Evolutionary conservation across 2,113 vertebrate genomes (phyloP).

Genomic region (Turnix velox): DNA sequence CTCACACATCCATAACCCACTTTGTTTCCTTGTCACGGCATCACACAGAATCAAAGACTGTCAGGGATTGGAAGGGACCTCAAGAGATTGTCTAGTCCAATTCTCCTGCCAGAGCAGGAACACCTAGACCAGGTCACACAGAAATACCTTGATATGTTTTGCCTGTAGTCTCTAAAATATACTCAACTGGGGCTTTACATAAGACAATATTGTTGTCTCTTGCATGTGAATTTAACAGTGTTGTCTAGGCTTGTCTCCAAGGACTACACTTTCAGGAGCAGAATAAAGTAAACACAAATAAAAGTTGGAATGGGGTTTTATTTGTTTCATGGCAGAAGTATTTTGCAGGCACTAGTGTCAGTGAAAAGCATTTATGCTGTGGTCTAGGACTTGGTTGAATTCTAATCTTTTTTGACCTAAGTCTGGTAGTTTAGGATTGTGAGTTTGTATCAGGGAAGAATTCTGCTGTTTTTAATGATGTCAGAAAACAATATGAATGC

Average conservation of each 20-base stretch:
- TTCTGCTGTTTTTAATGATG: neutral
- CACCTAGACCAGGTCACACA: too few species aligned
- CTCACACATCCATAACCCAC: neutral
- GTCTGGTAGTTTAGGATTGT: slow-evolving; percentile 46
- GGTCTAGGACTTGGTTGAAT: slow-evolving; percentile 56
- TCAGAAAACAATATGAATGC: neutral
- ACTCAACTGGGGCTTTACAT: neutral
- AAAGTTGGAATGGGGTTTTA: slow-evolving; percentile 29
- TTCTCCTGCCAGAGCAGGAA: too few species aligned
- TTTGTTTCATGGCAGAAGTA: slow-evolving; percentile 63
- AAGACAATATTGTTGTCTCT: neutral
- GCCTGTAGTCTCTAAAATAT: neutral
- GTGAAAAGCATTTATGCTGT: slow-evolving; percentile 66
- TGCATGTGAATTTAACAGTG: neutral
- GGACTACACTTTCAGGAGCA: slow-evolving; percentile 19
- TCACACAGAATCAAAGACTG: too few species aligned
- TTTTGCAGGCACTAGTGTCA: slow-evolving; percentile 61
- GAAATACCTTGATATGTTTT: neutral
- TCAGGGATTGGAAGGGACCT: too few species aligned
- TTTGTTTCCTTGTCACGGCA: neutral
- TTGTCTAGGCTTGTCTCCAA: neutral
- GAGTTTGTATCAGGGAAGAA: slow-evolving; percentile 41
- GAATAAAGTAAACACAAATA: neutral
- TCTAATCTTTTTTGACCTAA: slow-evolving; percentile 40
- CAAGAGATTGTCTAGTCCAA: too few species aligned